Base-by-base conservation (phyloP, 1,140 invertebrate genomes). In the Oppia nitens region DNA sequence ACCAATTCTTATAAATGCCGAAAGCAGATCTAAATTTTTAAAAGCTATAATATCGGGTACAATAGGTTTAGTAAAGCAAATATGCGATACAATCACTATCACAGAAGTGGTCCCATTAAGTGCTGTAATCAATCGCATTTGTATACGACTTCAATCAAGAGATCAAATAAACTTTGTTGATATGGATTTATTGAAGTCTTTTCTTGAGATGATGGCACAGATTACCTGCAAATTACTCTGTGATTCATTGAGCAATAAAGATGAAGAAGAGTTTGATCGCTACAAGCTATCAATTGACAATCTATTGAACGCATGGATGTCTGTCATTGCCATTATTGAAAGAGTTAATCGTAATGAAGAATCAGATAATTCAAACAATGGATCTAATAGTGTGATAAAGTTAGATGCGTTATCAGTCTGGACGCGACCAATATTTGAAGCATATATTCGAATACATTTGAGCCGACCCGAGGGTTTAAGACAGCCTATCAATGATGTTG, bases 31-130 rank as follows among this genome's bases (percentile, higher is more conserved):
- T n/a, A 74, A 81, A 60, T 90, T 87, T 70, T 71, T 87, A 6
- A 75, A 77, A 51, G 77, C 76, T 64, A 87, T 83, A 67, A 72
- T 87, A 24, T 76, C 80, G 63, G 77, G 77, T 64, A 83, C 84
- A 65, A 68, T 84, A 47, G 80, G 80, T 56, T 75, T 85, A 61
- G 66, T 85, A 48, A 74, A 76, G 26, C 49, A 28, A 32, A 60
- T 48, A 21, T 53, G 27, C 9, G 49, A 61, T 26, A 47, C 26
- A 11, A 29, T 61, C 9, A 25, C 57, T 2, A 17, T 54, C 9
- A 24, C 51, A 27, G 60, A 61, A 47, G 21, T 51, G 20, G 21
- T 53, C 1, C 29, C 29, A n/a, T 11, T 61, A 2, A 14, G 32
- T 1, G 23, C 26, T 29, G 1, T 61, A 4, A 26, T 61, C n/a